A percentile compares a stretch with the other conserved stretches of the same genome.
These are phyloP conservation scores for Crotalus tigris DNA, from an alignment of 2,113 vertebrate genomes.

Conservation along the genomic window DNA sequence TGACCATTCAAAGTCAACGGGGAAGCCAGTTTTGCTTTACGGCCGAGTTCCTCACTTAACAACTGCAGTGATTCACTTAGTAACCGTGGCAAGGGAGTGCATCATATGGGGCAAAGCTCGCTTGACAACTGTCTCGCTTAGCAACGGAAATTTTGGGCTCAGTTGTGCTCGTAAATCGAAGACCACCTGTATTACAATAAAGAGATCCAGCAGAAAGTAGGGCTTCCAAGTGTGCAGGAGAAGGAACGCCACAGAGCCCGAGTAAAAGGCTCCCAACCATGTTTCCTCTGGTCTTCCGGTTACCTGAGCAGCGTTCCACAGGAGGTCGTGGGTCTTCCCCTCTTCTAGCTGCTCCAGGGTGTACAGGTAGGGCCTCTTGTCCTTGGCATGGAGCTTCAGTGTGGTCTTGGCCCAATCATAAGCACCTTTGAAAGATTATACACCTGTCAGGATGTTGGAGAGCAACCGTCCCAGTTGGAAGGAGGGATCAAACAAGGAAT, in stretches of 20 bases:
- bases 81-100: no score
- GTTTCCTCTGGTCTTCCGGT: not conserved
- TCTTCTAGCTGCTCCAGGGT: conserved; percentile 75
- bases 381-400: conserved; percentile 76
- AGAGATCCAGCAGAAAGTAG: not conserved
- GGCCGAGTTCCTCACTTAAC: no score
- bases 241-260: not conserved
- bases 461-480: not conserved
- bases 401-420: conserved; percentile 81
- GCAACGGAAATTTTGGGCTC: no score
- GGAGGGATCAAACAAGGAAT: not conserved
- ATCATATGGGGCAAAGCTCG: no score
- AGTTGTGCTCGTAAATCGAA: not conserved
- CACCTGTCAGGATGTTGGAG: not conserved
- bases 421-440: conserved; percentile 60
- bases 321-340: conserved; percentile 75
- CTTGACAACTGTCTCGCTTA: no score
- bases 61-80: no score
- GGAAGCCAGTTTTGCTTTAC: no score
- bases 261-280: no score
- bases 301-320: conserved; percentile 88
- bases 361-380: conserved; percentile 75
- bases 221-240: no score
- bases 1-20: no score
- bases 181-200: not conserved